Conservation (phyloP, 2,113 vertebrate species). For the Felis chaus region DNA sequence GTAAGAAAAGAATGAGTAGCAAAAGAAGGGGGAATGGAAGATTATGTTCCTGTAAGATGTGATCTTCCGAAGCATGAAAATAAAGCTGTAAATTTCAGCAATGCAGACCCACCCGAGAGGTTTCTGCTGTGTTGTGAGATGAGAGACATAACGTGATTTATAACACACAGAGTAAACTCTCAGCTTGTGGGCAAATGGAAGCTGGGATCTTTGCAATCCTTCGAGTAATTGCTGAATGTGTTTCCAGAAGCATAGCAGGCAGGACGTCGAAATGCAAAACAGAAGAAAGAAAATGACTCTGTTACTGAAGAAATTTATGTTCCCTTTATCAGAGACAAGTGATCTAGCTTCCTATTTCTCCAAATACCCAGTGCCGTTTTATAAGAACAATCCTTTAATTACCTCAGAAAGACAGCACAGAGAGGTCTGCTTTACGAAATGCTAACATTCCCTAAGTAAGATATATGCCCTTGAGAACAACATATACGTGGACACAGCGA, state of each 20-base stretch:
- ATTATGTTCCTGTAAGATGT: accelerated
- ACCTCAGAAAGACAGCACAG: not conserved
- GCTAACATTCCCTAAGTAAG: not conserved
- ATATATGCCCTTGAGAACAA: not conserved
- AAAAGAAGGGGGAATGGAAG: not conserved
- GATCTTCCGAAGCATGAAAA: not conserved
- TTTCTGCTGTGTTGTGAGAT: not conserved
- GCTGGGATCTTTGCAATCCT: not conserved
- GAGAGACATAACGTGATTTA: not conserved
- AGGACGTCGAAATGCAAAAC: not conserved
- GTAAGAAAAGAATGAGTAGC: not conserved
- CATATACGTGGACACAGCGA: accelerated
- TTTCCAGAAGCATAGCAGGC: not conserved
- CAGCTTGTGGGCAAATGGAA: not conserved
- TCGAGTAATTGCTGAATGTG: not conserved
- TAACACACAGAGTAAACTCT: not conserved
- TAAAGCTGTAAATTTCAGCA: not conserved
- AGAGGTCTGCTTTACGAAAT: not conserved
- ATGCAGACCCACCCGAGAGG: accelerated
- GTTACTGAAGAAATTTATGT: not conserved
- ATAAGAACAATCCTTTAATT: not conserved
- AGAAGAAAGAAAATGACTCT: not conserved
- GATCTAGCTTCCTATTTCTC: not conserved
- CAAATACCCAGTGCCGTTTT: not conserved
- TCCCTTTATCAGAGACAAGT: not conserved